Evolutionary conservation across 2,888 invertebrate species (phyloP).

Genomic region (Caenorhabditis panamensis): DNA sequence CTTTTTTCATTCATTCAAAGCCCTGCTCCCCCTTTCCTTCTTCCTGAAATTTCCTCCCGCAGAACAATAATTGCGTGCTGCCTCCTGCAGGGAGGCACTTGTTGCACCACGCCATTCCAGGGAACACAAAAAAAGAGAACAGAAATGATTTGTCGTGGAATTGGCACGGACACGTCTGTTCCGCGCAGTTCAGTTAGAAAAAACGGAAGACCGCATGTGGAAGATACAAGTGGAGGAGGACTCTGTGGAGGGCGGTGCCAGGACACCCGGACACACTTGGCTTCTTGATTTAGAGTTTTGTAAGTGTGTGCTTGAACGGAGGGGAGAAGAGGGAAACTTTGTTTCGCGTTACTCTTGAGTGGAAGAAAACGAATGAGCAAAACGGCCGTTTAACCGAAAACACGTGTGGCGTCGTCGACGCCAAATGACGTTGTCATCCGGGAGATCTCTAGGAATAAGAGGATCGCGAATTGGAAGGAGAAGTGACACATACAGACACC

Average conservation of each 20-base stretch:
- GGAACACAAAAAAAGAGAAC: background rate
- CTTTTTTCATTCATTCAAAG: too few relatives aligned
- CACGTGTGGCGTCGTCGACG: background rate
- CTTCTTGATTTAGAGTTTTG: constrained; percentile 25
- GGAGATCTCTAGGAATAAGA: background rate
- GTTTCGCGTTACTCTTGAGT: background rate
- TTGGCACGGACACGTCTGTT: background rate
- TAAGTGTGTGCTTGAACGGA: constrained; percentile 16
- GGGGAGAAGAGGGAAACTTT: too few relatives aligned
- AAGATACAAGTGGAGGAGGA: constrained; percentile 11
- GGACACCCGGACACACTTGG: constrained; percentile 3
- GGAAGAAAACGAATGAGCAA: background rate
- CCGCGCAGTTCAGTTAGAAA: too few relatives aligned
- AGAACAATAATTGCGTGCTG: constrained; percentile 22
- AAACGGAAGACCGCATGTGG: background rate
- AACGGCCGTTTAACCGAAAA: constrained; percentile 3
- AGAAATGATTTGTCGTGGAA: constrained; percentile 14
- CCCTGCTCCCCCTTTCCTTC: too few relatives aligned
- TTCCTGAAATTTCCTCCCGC: background rate
- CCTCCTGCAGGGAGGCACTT: constrained; percentile 9
- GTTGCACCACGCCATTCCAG: constrained; percentile 9
- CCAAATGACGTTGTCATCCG: background rate
- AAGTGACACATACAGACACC: background rate
- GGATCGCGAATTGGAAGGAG: background rate
- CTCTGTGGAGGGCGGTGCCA: constrained; percentile 12